These are phyloP conservation scores for Brachionus rubens DNA, from an alignment of 1,140 invertebrate species.

Conservation along the genomic window DNA sequence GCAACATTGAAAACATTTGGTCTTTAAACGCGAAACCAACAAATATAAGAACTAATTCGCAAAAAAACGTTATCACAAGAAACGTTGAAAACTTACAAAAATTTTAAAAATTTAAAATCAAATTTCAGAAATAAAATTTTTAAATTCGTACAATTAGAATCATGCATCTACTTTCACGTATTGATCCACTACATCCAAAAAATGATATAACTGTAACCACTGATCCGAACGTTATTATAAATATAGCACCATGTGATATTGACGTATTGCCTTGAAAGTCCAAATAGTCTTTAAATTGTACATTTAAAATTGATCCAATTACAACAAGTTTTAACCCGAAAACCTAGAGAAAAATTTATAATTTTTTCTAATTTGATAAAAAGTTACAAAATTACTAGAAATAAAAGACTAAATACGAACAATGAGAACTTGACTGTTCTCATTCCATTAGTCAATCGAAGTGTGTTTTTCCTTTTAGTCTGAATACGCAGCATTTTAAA, in stretches of 20 bases:
- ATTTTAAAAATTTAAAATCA: not conserved
- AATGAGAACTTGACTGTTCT: slow-evolving; percentile 29
- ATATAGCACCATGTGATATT: slow-evolving; percentile 35
- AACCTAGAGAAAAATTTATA: not conserved
- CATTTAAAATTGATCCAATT: slow-evolving; percentile 34
- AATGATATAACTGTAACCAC: slow-evolving; percentile 22
- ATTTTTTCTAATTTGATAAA: not conserved
- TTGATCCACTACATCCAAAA: slow-evolving; percentile 34
- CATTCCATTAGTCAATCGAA: slow-evolving; percentile 43
- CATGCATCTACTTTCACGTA: slow-evolving; percentile 43
- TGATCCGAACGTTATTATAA: slow-evolving; percentile 16
- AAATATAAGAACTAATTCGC: slow-evolving; percentile 26
- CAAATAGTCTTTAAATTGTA: slow-evolving; percentile 41
- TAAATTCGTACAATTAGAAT: slow-evolving; percentile 13
- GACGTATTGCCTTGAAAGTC: slow-evolving; percentile 45
- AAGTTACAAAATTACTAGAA: not conserved
- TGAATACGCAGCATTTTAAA: slow-evolving; percentile 14
- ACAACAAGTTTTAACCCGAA: slow-evolving; percentile 31
- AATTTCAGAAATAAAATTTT: not conserved
- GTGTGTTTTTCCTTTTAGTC: not conserved
- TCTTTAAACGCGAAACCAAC: slow-evolving; percentile 40
- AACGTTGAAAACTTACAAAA: slow-evolving; percentile 25
- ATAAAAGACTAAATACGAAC: slow-evolving; percentile 4
- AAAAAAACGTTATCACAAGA: slow-evolving; percentile 28
- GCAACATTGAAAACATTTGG: slow-evolving; percentile 20